Evolutionary conservation across 2,113 vertebrate genomes (phyloP), one percentile per base, ranked within the genome.

Genomic region (Pluvianellus socialis): DNA sequence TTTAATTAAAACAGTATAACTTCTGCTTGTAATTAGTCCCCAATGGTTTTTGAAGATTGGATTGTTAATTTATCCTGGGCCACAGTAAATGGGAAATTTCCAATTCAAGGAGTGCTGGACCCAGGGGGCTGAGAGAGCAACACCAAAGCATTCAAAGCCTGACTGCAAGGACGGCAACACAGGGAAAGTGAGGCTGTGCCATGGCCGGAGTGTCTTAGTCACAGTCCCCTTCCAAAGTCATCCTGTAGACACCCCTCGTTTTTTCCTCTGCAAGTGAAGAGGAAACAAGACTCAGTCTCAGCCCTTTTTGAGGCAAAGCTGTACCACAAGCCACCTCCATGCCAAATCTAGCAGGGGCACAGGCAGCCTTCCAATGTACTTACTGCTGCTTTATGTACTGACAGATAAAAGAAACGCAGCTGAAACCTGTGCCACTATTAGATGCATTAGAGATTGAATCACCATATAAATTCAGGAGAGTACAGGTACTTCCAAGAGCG

Each of bases 1-100:
- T 90, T 86, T 88, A 90, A 94, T 92, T 88, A 84, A 94, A 92
- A 38, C 83, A 53, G 42, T 63, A 19, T 72, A 85, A 88, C 47
- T 92, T 81, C 68, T 84, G 38, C 38, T 84, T 72, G 30, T 63
- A 90, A 94, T 88, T 87, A 92, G 81, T 87, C 53, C 68, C 68
- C 90, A 76, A 59, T 24, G 70, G 65, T 26, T 72, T 81, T 72
- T 76, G 70, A 53, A 91, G 59, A 91, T 72, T 73, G 68, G 32
- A 67, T 84, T 2, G 1, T 90, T 67, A 53, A n/a, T 92, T 88
- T 76, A 58, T 81, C 58, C 59, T 22, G 18, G 53, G 35, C 42
- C 66, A 32, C 24, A 35, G 47, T 30, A 89, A 79, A 62, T 38
- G 35, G 42, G 49, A 88, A 73, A 85, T 77, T 73, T 94, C 32